Percentiles rank a stretch among this genome's conserved stretches.
Conservation (phyloP, 2,888 invertebrate species). For the Drosophila nr. medialis region DNA sequence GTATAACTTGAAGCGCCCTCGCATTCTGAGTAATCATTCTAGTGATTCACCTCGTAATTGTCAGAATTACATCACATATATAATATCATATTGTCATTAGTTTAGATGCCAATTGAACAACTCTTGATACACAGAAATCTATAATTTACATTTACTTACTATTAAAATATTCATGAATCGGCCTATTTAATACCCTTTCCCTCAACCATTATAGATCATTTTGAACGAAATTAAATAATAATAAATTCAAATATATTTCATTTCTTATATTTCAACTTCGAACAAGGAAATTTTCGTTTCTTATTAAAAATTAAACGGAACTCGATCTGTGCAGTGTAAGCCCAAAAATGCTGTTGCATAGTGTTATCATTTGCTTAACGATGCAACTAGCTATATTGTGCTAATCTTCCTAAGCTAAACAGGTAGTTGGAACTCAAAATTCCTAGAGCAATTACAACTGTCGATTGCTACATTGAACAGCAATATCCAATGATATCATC, state of each 20-base stretch:
- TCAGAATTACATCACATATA: slow-evolving; percentile 12
- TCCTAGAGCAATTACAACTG: neutral
- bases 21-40: slow-evolving; percentile 22
- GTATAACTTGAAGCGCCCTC: slow-evolving; percentile 14
- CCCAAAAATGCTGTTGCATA: neutral
- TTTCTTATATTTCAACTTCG: too few relatives aligned
- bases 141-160: neutral
- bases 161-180: neutral
- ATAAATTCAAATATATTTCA: neutral
- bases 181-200: neutral
- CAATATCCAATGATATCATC: slow-evolving; percentile 7
- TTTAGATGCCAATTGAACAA: neutral
- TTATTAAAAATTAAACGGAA: neutral
- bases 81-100: slow-evolving; percentile 11
- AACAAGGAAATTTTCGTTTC: neutral
- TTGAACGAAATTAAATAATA: neutral
- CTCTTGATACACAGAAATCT: neutral
- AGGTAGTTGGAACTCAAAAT: neutral
- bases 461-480: too few relatives aligned
- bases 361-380: neutral
- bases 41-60: slow-evolving; percentile 37
- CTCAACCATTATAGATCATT: neutral
- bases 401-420: neutral
- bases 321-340: neutral
- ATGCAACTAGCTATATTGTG: neutral